These are phyloP conservation scores for Dynastes maya DNA, from an alignment of 2,888 invertebrate genomes.

Conservation along the genomic window DNA sequence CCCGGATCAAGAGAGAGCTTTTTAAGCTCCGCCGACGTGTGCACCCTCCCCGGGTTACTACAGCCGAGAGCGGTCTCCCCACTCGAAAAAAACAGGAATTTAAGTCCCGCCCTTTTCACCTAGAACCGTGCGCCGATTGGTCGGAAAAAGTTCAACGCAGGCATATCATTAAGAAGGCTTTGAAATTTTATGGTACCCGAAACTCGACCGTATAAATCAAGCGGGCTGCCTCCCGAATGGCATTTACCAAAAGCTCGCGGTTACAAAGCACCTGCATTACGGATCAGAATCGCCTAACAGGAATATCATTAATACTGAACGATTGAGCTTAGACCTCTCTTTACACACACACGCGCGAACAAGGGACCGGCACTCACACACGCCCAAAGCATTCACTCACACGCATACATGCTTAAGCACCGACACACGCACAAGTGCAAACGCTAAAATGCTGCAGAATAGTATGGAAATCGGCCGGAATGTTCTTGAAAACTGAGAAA, in stretches of 20 bases:
- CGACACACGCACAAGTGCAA: slow-evolving; percentile 29
- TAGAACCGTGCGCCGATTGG: slow-evolving; percentile 65
- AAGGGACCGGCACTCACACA: slow-evolving; percentile 26
- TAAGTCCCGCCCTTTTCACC: slow-evolving; percentile 64
- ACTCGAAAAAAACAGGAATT: slow-evolving; percentile 65
- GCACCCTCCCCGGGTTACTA: slow-evolving; percentile 53
- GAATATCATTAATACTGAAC: slow-evolving; percentile 66
- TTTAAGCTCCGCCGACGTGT: slow-evolving; percentile 61
- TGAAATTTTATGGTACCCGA: slow-evolving; percentile 68
- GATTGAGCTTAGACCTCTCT: slow-evolving; percentile 61
- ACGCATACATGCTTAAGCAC: slow-evolving; percentile 21
- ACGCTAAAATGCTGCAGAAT: slow-evolving; percentile 53
- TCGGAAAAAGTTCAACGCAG: slow-evolving; percentile 69
- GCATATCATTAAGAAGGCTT: slow-evolving; percentile 71
- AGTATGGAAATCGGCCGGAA: slow-evolving; percentile 56
- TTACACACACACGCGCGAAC: slow-evolving; percentile 36
- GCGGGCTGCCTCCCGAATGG: slow-evolving; percentile 55
- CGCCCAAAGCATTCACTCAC: background rate
- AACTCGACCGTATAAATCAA: slow-evolving; percentile 69
- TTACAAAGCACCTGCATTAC: slow-evolving; percentile 58
- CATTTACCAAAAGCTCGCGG: slow-evolving; percentile 56
- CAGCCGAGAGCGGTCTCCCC: slow-evolving; percentile 56
- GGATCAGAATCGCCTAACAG: slow-evolving; percentile 61
- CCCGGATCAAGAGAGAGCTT: slow-evolving; percentile 67
- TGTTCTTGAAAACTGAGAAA: slow-evolving; percentile 67